Evolutionary conservation across 1,140 invertebrate genomes (phyloP).

Genomic region (Dendrolimus kikuchii): DNA sequence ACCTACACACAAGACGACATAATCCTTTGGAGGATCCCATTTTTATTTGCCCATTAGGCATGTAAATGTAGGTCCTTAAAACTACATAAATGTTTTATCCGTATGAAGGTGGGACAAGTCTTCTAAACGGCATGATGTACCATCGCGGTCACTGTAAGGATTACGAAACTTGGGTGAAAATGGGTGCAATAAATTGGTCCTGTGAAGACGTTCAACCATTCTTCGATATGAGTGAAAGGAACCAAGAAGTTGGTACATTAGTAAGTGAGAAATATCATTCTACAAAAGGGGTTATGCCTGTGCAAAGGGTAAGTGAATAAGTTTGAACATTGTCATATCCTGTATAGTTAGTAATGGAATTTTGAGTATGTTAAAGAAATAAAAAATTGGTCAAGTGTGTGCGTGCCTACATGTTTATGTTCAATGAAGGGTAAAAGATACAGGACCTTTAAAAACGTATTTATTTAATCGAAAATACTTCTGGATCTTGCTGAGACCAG

Average conservation of each 20-base stretch:
- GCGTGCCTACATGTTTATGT: no score
- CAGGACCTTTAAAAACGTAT: no score
- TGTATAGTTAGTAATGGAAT: no score
- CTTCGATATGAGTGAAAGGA: constrained; percentile 88
- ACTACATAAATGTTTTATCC: background rate
- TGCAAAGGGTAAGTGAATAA: constrained; percentile 50
- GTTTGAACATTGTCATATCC: background rate
- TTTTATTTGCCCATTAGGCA: background rate
- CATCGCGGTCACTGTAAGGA: constrained; percentile 81
- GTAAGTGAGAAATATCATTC: constrained; percentile 79
- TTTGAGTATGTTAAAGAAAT: no score
- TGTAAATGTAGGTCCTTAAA: background rate
- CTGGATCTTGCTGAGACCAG: no score
- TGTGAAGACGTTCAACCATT: constrained; percentile 89
- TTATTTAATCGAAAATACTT: no score
- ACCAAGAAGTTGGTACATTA: constrained; percentile 80
- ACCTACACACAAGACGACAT: no score
- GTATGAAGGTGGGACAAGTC: constrained; percentile 76
- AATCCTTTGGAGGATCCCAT: no score
- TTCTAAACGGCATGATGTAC: constrained; percentile 86
- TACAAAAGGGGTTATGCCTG: constrained; percentile 80
- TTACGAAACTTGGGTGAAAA: constrained; percentile 80
- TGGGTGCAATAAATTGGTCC: constrained; percentile 90
- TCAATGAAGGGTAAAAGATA: no score
- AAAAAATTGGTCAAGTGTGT: no score